Evolutionary conservation across 2,113 vertebrate species (phyloP), one percentile per base, ranked within the genome.

Genomic region (Ardeotis arabs): DNA sequence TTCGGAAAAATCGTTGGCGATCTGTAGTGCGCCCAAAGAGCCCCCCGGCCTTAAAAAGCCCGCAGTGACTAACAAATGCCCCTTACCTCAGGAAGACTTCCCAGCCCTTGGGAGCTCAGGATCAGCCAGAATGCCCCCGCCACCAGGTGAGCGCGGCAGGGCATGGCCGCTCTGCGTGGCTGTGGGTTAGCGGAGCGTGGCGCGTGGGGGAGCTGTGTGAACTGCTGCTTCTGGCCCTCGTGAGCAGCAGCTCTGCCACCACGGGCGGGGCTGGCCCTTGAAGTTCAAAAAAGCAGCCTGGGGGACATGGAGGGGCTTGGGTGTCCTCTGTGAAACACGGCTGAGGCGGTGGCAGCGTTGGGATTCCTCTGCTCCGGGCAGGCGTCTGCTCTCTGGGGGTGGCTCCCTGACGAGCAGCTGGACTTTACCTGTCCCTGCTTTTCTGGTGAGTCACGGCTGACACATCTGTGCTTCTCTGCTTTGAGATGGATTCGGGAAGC

Each of bases 31-130:
- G 69, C 78, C 95, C 80, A 98, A 98, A 96, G 97, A 98, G 10
- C 96, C 97, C 7, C 97, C 97, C 2, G 98, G 98, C 24, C 97
- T 98, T 35, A 97, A 97, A 18, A 97, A 98, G 76, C 97, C 97
- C 56, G 66, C 97, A 23, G 96, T 39, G 49, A 93, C 96, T 52
- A 97, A 97, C 60, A 96, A 98, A 14, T 95, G 97, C 68, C 94
- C 97, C 24, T 95, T 97, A 41, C 90, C 98, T 91, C 98, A 98
- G 80, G 99, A 99, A 92, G 99, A 99, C 29, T 99, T 99, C 83
- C 99, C 99, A 60, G 99, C 98, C 4, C 98, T 99, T 31, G 96
- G 98, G 35, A 98, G 96, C 80, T 97, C 97, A 84, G 98, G 97
- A 84, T 97, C 97, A 23, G 95, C 98, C 50, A 98, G 99, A 96